Evolutionary conservation across 2,797 vertebrate species (phyloP).

Genomic region (Eulemur mongoz): DNA sequence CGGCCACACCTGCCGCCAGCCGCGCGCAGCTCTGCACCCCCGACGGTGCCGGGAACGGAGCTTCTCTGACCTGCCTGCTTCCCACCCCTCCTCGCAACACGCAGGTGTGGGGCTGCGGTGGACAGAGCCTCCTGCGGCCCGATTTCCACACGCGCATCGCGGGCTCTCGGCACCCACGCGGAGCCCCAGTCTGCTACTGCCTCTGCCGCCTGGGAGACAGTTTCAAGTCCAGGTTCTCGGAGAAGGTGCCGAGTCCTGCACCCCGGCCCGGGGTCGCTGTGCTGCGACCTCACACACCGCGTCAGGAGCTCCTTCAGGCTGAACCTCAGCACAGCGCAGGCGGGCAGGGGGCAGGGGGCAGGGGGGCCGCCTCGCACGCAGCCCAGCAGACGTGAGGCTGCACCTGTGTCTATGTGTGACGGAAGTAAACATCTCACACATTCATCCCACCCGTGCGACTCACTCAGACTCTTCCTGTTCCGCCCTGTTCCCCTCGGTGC

Average conservation of each 20-base stretch:
- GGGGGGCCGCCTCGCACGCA: neutral
- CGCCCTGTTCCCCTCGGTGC: neutral
- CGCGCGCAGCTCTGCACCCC: rapidly evolving
- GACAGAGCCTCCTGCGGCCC: neutral
- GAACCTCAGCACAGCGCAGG: neutral
- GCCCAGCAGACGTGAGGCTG: neutral
- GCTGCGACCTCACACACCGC: too few species aligned
- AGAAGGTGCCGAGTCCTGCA: rapidly evolving
- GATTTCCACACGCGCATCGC: rapidly evolving
- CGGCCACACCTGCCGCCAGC: neutral
- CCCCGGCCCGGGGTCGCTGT: neutral
- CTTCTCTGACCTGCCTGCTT: neutral
- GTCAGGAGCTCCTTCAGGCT: neutral
- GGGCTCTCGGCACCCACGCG: neutral
- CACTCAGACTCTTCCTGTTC: neutral
- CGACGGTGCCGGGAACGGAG: rapidly evolving
- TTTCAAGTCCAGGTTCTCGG: neutral
- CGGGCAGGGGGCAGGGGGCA: rapidly evolving
- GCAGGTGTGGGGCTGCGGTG: neutral
- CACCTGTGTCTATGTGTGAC: neutral
- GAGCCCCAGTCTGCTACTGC: rapidly evolving
- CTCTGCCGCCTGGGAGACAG: neutral
- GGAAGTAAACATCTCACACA: neutral
- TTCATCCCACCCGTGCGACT: neutral
- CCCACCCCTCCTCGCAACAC: neutral